phyloP scores from a whole-genome alignment of 2,113 vertebrate species.

The Panthera uncia region DNA sequence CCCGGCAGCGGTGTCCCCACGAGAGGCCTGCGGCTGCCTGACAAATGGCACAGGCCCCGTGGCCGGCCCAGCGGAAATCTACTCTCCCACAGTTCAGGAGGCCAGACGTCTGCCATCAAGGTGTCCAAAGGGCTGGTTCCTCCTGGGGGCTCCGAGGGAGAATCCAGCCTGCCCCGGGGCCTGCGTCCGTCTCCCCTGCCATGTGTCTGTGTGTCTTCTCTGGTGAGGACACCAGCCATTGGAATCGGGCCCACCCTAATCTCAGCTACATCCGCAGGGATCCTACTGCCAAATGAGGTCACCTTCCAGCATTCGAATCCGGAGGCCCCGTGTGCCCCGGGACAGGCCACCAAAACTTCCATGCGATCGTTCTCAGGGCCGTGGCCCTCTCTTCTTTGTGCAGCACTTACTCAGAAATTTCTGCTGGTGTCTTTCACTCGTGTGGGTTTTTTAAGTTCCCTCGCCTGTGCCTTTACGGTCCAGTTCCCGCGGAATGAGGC shows the following conservation, averaged over 20 bases:
- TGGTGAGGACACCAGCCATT: fast-evolving
- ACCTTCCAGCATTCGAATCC: fast-evolving
- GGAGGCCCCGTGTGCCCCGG: fast-evolving
- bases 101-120: too few relatives aligned
- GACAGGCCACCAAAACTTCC: not conserved
- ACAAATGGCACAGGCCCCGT: fast-evolving
- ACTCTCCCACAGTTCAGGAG: fast-evolving
- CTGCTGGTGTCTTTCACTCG: not conserved
- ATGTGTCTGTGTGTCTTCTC: not conserved
- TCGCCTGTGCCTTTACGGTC: not conserved
- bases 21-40: fast-evolving
- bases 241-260: fast-evolving
- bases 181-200: fast-evolving
- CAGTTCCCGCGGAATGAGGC: fast-evolving
- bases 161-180: fast-evolving
- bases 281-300: not conserved
- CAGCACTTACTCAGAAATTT: fast-evolving
- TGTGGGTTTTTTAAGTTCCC: not conserved
- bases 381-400: fast-evolving
- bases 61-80: fast-evolving
- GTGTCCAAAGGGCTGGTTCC: not conserved
- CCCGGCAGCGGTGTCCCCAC: fast-evolving
- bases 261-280: fast-evolving
- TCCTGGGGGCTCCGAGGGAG: not conserved
- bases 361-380: fast-evolving